Percentiles rank a stretch among this genome's conserved stretches.
Conservation (phyloP, 1,140 invertebrate species). For the Heliconius eleuchia region DNA sequence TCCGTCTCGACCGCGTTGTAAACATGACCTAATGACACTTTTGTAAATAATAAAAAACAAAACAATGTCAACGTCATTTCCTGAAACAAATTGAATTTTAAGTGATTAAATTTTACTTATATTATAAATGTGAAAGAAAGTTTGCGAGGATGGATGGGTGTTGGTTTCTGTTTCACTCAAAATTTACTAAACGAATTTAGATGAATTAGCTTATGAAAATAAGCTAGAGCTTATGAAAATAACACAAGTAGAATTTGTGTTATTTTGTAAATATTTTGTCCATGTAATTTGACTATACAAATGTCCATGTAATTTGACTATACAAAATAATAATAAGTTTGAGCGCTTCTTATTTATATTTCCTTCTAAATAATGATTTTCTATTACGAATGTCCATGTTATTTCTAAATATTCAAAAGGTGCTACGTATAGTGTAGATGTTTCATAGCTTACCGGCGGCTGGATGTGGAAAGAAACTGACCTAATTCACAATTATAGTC, state of each 20-base stretch:
- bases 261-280: no score
- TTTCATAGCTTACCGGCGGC: constrained; percentile 22
- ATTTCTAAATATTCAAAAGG: neutral
- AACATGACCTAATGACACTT: constrained; percentile 46
- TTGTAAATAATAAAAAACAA: constrained; percentile 43
- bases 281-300: no score
- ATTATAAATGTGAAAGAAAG: no score
- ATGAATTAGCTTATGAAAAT: neutral
- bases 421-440: neutral
- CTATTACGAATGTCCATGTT: neutral
- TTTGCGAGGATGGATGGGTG: no score
- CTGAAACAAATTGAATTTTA: constrained; percentile 29
- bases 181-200: neutral
- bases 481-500: constrained; percentile 63
- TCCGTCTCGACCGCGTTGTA: constrained; percentile 83
- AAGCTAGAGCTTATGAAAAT: no score
- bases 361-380: neutral
- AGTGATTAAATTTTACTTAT: neutral
- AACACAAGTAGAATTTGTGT: no score
- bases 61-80: constrained; percentile 38
- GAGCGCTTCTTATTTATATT: neutral
- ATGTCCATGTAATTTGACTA: no score
- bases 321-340: no score
- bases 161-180: no score
- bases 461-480: constrained; percentile 46